Conservation (phyloP, 2,113 vertebrate genomes). For the Meriones unguiculatus region DNA sequence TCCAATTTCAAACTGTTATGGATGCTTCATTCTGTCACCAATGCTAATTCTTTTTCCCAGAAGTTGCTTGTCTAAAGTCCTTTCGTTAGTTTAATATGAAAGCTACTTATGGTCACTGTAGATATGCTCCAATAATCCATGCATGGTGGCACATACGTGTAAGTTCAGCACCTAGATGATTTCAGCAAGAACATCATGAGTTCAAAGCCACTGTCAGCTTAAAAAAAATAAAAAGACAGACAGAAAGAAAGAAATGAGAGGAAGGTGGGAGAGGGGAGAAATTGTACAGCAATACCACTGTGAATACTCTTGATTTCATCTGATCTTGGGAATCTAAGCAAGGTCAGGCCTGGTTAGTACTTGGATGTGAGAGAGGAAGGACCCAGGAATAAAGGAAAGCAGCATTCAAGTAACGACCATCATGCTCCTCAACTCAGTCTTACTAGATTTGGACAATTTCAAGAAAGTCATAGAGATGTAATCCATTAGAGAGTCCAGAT, state of each 20-base stretch:
- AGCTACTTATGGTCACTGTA: not conserved
- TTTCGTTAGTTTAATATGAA: not conserved
- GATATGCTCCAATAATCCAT: not conserved
- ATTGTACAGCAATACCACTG: not conserved
- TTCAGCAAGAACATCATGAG: not conserved
- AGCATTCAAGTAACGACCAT: not conserved
- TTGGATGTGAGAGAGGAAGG: not conserved
- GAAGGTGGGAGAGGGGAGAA: not conserved
- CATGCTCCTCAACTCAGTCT: not conserved
- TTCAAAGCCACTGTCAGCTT: not conserved
- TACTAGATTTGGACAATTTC: not conserved
- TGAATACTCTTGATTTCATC: not conserved
- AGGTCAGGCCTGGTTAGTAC: not conserved
- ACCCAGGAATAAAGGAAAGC: not conserved
- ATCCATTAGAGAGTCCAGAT: not conserved
- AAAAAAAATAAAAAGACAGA: not conserved
- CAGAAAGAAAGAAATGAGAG: not conserved
- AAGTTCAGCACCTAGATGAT: not conserved
- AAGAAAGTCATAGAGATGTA: not conserved
- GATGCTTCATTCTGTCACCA: not conserved
- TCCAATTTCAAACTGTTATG: not conserved
- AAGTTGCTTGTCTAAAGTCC: not conserved
- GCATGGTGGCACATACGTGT: not conserved
- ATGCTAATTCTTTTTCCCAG: not conserved
- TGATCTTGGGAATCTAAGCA: too few species aligned